Evolutionary conservation across 2,113 vertebrate genomes (phyloP).

Genomic region (Aythya baeri): DNA sequence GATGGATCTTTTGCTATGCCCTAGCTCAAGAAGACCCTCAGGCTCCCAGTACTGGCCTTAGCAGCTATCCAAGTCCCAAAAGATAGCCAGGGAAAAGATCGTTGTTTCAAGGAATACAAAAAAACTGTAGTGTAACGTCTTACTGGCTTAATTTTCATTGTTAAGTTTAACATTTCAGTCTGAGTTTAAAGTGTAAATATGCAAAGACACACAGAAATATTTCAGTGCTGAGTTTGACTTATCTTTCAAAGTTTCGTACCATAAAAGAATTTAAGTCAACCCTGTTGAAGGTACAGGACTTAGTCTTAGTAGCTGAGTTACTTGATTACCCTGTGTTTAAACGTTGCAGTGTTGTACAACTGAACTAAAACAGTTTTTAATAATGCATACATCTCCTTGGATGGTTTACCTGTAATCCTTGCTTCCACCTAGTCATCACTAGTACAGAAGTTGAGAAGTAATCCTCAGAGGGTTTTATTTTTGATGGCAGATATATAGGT

Average conservation of each 20-base stretch:
- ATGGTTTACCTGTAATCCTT: neutral
- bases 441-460: neutral
- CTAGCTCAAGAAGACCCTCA: neutral
- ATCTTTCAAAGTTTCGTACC: neutral
- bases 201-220: neutral
- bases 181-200: neutral
- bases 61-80: neutral
- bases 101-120: neutral
- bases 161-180: neutral
- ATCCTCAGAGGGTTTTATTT: neutral
- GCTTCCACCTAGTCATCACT: neutral
- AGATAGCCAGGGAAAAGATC: neutral
- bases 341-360: neutral
- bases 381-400: neutral
- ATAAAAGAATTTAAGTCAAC: neutral
- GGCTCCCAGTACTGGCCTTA: neutral
- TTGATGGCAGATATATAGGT: neutral
- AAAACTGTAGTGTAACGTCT: neutral
- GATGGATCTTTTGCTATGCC: neutral
- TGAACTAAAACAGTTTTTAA: neutral
- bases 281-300: too few relatives aligned
- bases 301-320: neutral
- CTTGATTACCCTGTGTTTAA: neutral
- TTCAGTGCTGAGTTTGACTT: neutral
- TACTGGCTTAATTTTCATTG: neutral